Evolutionary conservation across 2,113 vertebrate genomes (phyloP).

Genomic region (Ptyas mucosa): DNA sequence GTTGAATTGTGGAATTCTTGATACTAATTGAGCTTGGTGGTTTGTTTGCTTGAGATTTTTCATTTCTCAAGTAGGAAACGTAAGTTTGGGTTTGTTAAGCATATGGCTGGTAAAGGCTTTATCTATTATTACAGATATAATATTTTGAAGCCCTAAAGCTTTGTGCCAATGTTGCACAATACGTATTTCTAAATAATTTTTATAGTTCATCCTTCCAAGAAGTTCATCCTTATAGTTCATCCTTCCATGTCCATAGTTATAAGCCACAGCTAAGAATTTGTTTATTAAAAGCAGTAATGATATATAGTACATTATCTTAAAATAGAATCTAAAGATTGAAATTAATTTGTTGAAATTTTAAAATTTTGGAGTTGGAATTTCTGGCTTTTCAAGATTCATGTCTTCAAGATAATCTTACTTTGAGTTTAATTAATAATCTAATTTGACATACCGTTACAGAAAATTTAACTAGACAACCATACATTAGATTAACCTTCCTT

Average conservation of each 20-base stretch:
- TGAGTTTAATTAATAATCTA: neutral
- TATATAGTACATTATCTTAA: neutral
- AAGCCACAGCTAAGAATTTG: neutral
- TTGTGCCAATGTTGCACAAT: neutral
- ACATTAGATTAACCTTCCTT: neutral
- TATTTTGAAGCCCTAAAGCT: neutral
- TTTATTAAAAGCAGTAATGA: neutral
- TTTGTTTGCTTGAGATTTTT: neutral
- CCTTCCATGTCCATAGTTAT: constrained; percentile 7
- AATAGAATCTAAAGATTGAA: neutral
- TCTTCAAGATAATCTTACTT: neutral
- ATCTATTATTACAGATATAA: neutral
- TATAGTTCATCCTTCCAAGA: neutral
- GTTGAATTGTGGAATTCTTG: neutral
- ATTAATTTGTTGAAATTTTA: neutral
- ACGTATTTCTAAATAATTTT: constrained; percentile 36
- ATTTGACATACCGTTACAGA: neutral
- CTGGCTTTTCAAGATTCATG: neutral
- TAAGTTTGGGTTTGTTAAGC: neutral
- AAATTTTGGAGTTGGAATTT: neutral
- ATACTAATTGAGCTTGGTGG: neutral
- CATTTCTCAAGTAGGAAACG: neutral
- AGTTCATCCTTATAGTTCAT: neutral
- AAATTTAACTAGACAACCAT: neutral
- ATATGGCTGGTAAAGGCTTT: neutral